Percentiles rank a stretch among this genome's conserved stretches.
Conservation (phyloP, 2,113 vertebrate genomes). For the Ammospiza caudacuta region DNA sequence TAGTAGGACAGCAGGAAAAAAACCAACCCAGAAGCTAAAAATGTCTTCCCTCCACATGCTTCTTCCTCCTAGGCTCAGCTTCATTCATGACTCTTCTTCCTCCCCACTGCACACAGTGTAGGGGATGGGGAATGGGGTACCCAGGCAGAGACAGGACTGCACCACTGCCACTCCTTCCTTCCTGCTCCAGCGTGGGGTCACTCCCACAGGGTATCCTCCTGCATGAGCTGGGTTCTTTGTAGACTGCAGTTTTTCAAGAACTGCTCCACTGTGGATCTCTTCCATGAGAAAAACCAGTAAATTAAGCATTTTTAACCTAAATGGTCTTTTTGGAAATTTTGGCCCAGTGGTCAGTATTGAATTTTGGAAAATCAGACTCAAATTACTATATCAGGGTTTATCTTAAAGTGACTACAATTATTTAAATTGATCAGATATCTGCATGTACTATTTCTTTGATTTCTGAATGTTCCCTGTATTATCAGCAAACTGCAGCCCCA, state of each 20-base stretch:
- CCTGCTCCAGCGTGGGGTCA: accelerated
- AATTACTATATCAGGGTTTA: background rate
- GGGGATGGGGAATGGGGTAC: background rate
- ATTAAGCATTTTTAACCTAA: background rate
- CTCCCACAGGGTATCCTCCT: background rate
- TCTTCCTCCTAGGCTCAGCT: background rate
- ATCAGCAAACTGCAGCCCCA: background rate
- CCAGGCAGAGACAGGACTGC: background rate
- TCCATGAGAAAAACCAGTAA: background rate
- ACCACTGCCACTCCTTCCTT: background rate
- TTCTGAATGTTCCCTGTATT: background rate
- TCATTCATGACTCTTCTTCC: background rate
- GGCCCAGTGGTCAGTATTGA: background rate
- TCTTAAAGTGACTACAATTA: background rate
- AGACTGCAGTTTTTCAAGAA: background rate
- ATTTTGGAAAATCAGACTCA: background rate
- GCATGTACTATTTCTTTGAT: background rate
- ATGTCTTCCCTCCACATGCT: accelerated
- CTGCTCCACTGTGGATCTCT: background rate
- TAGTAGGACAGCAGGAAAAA: background rate
- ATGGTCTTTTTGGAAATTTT: background rate
- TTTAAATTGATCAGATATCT: background rate
- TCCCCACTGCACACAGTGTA: background rate
- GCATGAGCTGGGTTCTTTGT: background rate
- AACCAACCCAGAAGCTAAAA: background rate